phyloP scores from a whole-genome alignment of 2,113 vertebrate species.

The Panthera leo region DNA sequence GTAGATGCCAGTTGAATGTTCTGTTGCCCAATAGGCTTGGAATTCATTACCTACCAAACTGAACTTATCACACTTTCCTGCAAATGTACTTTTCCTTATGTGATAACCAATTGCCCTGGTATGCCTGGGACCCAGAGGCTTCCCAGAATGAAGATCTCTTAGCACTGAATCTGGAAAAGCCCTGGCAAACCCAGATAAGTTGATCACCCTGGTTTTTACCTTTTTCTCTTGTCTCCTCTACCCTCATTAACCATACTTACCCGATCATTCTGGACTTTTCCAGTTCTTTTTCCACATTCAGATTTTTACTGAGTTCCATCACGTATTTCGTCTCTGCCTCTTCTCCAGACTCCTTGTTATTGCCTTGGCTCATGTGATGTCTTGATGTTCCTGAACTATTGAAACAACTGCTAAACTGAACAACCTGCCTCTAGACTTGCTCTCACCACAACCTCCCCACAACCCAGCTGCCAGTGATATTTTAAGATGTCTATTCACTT shows the following conservation, averaged over 20 bases:
- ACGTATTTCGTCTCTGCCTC: background rate
- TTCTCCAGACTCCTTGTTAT: background rate
- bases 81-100: background rate
- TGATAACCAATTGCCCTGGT: background rate
- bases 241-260: background rate
- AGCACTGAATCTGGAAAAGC: background rate
- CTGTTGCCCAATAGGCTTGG: background rate
- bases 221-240: background rate
- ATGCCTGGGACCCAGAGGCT: background rate
- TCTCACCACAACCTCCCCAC: background rate
- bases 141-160: background rate
- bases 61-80: background rate
- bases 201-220: background rate
- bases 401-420: background rate
- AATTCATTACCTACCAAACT: conserved; percentile 35
- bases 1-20: background rate
- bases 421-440: background rate
- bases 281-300: background rate
- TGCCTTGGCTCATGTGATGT: background rate
- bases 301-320: background rate
- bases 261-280: background rate
- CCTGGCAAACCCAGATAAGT: background rate
- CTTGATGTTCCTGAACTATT: background rate
- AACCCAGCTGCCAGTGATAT: background rate
- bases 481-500: background rate